Evolutionary conservation across 2,797 vertebrate genomes (phyloP).

Genomic region (Mormyrops boulengeri): DNA sequence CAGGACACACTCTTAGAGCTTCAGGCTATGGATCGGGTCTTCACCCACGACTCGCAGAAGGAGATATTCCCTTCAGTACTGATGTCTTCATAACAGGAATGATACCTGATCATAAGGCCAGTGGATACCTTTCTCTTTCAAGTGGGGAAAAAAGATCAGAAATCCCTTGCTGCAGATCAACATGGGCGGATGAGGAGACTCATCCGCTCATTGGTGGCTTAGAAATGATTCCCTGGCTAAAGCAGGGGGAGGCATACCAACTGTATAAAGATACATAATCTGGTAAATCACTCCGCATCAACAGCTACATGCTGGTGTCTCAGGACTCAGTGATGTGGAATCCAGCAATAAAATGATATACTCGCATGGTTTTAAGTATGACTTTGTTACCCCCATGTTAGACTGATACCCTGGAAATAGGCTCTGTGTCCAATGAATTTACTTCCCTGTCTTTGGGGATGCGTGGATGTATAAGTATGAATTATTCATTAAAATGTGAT

Average conservation of each 20-base stretch:
- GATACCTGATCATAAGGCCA: neutral
- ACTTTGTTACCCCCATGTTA: neutral
- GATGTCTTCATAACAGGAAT: neutral
- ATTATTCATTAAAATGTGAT: conserved; percentile 5
- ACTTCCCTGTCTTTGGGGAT: neutral
- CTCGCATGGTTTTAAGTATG: neutral
- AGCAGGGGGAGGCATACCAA: neutral
- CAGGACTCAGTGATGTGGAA: neutral
- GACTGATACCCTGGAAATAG: neutral
- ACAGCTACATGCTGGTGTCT: neutral
- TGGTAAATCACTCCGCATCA: neutral
- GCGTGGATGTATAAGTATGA: neutral
- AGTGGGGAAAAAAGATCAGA: neutral
- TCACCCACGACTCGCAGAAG: neutral
- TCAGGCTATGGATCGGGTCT: neutral
- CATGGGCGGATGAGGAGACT: neutral
- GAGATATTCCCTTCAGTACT: neutral
- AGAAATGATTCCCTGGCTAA: neutral
- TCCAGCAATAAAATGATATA: neutral
- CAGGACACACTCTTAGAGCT: neutral
- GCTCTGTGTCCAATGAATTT: neutral
- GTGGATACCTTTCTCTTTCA: neutral
- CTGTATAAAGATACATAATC: neutral
- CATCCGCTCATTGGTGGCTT: neutral
- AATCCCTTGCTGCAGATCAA: neutral